Conservation (phyloP, 2,888 invertebrate genomes). For the Polietes domitor region DNA sequence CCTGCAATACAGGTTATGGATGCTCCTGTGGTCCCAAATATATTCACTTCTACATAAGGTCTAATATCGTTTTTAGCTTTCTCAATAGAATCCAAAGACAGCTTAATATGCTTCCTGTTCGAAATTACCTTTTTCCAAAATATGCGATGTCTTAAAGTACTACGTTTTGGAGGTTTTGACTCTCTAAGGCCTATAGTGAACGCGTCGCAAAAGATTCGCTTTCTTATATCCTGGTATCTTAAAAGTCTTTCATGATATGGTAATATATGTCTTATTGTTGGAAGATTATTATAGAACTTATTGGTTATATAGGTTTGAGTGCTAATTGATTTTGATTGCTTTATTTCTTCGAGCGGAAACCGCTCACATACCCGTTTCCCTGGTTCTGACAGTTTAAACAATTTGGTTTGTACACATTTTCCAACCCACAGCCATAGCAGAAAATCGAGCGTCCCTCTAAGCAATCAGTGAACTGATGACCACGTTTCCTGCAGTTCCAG, state of each 20-base stretch:
- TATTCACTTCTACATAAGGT: neutral
- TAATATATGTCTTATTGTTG: neutral
- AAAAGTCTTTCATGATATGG: constrained; percentile 8
- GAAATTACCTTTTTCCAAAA: neutral
- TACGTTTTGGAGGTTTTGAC: neutral
- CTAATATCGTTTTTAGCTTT: neutral
- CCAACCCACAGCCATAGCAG: constrained; percentile 31
- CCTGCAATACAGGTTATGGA: neutral
- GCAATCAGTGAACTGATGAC: constrained; percentile 33
- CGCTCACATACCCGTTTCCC: constrained; percentile 35
- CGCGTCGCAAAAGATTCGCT: neutral
- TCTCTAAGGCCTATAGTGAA: neutral
- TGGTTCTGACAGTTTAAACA: constrained; percentile 35
- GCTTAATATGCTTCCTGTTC: neutral
- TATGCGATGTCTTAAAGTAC: neutral
- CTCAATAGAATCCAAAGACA: neutral
- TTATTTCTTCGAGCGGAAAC: constrained; percentile 1
- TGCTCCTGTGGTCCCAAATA: constrained; percentile 11
- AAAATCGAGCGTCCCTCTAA: constrained; percentile 21
- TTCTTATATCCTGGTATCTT: neutral
- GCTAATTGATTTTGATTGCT: neutral
- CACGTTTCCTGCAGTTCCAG: constrained; percentile 23
- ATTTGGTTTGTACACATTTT: constrained; percentile 32
- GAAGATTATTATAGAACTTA: neutral
- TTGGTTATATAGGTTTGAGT: too few species aligned